Base-by-base conservation (phyloP, 2,888 invertebrate genomes). In the Protonemura montana region DNA sequence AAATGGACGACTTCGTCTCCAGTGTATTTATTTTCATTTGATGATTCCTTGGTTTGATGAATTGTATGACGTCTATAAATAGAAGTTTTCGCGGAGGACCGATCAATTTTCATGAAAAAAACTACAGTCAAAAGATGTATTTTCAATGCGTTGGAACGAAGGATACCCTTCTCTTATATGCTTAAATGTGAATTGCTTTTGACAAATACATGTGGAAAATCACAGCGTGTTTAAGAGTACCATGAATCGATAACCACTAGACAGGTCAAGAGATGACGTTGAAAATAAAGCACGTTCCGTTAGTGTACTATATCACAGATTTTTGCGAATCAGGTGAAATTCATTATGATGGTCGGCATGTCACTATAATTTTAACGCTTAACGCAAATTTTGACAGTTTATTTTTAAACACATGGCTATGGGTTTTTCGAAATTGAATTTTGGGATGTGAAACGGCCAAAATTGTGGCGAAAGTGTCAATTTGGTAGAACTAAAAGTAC, bases 1-100 rank as follows among this genome's bases (percentile, higher is more conserved):
- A 78, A 78, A 25, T 25, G 16, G 78, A 78, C n/a, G 78, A 26
- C 28, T 7, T 25, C 59, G 59, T 59, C 59, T 59, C 3, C 3
- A 59, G 59, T 1, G 10, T 25, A 78, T 78, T 78, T 78, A 78
- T 78, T 78, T 78, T 78, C 78, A 78, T 78, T 78, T 78, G 78
- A 78, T 78, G 78, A 3, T 28, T 7, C 25, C n/a, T 26, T 27
- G 1, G 78, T 13, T 1, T 5, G 26, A 78, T 78, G 28, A 78
- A 78, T 78, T 10, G 78, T 6, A 27, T 78, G 78, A 6, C 27
- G 78, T 59, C 59, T 59, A 59, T 59, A 16, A 59, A 59, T 59
- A 59, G 35, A 3, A 35, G 1, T 59, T 3, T 21, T 59, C 13
- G 59, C 13, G 21, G 59, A 59, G 1, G 59, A 59, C 16, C 59